phyloP scores from a whole-genome alignment of 1,140 invertebrate species.

The Lutraria rhynchaena region DNA sequence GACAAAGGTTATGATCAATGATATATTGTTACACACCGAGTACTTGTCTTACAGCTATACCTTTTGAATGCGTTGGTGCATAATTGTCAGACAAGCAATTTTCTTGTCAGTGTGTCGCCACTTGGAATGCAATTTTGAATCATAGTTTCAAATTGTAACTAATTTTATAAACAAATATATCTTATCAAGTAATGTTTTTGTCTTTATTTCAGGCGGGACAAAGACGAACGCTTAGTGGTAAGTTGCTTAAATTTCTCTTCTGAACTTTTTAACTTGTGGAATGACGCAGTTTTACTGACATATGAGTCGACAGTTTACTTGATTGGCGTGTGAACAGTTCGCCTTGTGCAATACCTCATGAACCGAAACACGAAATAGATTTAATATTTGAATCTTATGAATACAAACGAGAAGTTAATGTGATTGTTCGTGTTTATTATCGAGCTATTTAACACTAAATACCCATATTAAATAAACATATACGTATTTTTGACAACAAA shows the following conservation, averaged over 20 bases:
- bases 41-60: background rate
- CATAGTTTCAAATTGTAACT: slow-evolving; percentile 26
- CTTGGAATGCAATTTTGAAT: slow-evolving; percentile 17
- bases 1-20: slow-evolving; percentile 4
- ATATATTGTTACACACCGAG: slow-evolving; percentile 9
- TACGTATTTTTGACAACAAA: no score
- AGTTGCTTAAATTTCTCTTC: slow-evolving; percentile 35
- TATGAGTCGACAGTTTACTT: background rate
- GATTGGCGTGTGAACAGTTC: background rate
- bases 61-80: background rate
- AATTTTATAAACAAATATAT: background rate
- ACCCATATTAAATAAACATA: no score
- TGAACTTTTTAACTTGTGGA: slow-evolving; percentile 10
- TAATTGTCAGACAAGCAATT: background rate
- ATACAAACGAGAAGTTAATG: no score
- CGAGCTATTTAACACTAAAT: no score
- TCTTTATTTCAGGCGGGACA: slow-evolving; percentile 44
- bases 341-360: background rate
- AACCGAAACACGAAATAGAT: no score
- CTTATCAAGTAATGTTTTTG: background rate
- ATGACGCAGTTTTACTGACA: background rate
- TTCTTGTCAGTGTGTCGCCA: slow-evolving; percentile 20
- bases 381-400: no score
- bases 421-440: no score
- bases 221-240: slow-evolving; percentile 33